Evolutionary conservation across 1,140 invertebrate species (phyloP).

Genomic region (Pseudomyrmex gracilis): DNA sequence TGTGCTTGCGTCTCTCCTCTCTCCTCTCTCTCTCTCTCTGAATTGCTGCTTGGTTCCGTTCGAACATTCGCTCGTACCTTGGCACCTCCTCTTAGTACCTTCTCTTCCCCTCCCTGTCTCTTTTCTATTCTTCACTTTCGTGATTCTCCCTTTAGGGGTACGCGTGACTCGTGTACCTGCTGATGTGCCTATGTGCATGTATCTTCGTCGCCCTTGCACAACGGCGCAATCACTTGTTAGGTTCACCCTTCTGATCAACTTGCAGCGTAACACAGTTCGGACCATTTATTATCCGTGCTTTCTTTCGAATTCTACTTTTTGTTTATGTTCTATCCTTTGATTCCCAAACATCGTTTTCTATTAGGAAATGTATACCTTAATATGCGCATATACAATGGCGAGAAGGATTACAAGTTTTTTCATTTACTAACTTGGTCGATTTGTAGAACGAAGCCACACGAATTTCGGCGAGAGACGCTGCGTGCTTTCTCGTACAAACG

Average conservation of each 20-base stretch:
- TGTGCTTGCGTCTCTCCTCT: neutral
- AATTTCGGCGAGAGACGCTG: neutral
- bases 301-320: neutral
- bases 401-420: neutral
- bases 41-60: neutral
- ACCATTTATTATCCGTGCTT: neutral
- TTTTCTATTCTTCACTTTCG: slow-evolving; percentile 8
- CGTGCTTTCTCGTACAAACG: neutral
- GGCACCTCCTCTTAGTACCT: slow-evolving; percentile 1
- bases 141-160: slow-evolving; percentile 29
- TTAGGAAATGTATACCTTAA: neutral
- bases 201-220: slow-evolving; percentile 8
- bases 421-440: neutral
- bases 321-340: neutral
- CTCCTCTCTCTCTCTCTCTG: neutral
- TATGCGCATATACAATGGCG: too few species aligned
- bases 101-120: neutral
- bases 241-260: too few species aligned
- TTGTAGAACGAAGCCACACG: neutral
- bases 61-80: neutral
- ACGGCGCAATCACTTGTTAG: too few species aligned
- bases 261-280: neutral
- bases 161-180: neutral
- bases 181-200: too few species aligned
- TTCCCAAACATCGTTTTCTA: too few species aligned